Conservation (phyloP, 2,113 vertebrate genomes). For the Pseudolaguvia tuberculata region DNA sequence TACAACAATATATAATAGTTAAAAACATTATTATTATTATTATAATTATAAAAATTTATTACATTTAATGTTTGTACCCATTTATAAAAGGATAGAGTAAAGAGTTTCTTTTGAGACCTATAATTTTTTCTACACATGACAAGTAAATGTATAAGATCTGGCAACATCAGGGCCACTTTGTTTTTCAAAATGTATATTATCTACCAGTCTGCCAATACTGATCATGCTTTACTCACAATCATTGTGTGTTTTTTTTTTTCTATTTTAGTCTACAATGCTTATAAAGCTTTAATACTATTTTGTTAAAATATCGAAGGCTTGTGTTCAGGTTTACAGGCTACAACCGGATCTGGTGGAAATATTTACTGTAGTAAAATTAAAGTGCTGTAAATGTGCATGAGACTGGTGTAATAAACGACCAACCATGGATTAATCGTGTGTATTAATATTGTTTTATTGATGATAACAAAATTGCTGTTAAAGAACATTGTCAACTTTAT, state of each 20-base stretch:
- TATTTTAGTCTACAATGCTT: not conserved
- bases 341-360: not conserved
- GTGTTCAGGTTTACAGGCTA: not conserved
- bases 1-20: too few relatives aligned
- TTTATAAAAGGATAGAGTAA: too few relatives aligned
- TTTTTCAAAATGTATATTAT: not conserved
- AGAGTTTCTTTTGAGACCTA: too few relatives aligned
- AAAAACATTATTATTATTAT: too few relatives aligned
- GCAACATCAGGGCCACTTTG: not conserved
- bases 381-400: not conserved
- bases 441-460: conserved; percentile 2
- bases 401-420: not conserved
- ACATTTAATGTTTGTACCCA: too few relatives aligned
- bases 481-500: not conserved
- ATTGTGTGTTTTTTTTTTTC: not conserved
- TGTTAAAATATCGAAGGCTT: not conserved
- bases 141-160: too few relatives aligned
- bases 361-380: not conserved
- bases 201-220: not conserved
- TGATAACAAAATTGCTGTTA: not conserved
- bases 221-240: not conserved
- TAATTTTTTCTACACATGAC: too few relatives aligned
- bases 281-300: not conserved
- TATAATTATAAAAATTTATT: too few relatives aligned
- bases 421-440: too few relatives aligned